Evolutionary conservation across 2,888 invertebrate species (phyloP).

Genomic region (Protonemura montana): DNA sequence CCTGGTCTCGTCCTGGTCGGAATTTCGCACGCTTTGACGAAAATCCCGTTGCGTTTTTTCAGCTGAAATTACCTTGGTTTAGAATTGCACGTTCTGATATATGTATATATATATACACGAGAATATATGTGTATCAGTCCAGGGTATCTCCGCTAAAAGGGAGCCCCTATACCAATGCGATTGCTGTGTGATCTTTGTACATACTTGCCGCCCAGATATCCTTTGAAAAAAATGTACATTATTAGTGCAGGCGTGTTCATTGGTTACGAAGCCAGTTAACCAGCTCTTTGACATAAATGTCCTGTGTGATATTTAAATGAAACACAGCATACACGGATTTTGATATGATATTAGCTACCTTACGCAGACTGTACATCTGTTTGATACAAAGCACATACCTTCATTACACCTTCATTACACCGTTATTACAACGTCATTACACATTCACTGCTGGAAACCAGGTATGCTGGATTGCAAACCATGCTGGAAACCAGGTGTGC

Average conservation of each 20-base stretch:
- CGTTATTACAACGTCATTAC: too few relatives aligned
- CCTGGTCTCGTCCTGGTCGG: too few relatives aligned
- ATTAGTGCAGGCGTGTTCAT: slow-evolving; percentile 23
- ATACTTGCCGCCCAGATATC: neutral
- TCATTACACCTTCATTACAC: too few relatives aligned
- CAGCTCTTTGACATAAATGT: slow-evolving; percentile 30
- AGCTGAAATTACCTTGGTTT: neutral
- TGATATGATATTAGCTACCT: neutral
- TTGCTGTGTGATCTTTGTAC: slow-evolving; percentile 17
- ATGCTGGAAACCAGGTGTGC: too few relatives aligned
- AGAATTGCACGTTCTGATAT: neutral
- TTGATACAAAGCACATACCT: too few relatives aligned
- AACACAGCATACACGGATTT: neutral
- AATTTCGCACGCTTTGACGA: neutral
- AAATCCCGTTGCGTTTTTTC: too few relatives aligned
- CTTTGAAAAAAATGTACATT: neutral
- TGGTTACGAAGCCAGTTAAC: slow-evolving; percentile 37
- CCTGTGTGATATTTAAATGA: neutral
- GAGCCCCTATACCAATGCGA: neutral
- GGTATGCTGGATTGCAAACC: too few relatives aligned
- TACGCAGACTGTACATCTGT: too few relatives aligned
- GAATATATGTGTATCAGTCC: too few relatives aligned
- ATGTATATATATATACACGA: too few relatives aligned
- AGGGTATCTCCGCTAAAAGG: neutral
- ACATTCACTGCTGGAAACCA: too few relatives aligned